Evolutionary conservation across 1,140 invertebrate species (phyloP), one percentile per base, ranked within the genome.

Genomic region (Drosophila bifasciata): DNA sequence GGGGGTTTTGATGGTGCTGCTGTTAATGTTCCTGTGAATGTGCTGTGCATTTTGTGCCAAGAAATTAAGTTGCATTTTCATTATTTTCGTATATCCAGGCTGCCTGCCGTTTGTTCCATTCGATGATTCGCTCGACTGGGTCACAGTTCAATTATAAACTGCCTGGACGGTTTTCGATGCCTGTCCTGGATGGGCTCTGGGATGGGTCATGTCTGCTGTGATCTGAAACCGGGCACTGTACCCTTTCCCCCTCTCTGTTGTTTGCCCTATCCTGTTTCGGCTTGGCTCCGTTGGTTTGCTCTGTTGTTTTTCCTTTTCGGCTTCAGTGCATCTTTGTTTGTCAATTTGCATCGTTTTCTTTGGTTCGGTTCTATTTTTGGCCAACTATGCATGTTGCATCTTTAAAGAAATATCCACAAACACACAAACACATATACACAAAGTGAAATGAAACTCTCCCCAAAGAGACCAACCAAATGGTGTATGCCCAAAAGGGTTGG

Each of bases 101-200:
- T 56, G 68, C 32, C 21, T n/a, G n/a, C n/a, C n/a, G n/a, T 40
- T 62, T 52, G 48, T 46, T 55, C 62, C 73, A 70, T 77, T 67
- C 77, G 80, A 88, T 88, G 80, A 88, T 88, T 39, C 74, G 83
- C 83, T 86, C 58, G 57, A 81, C 61, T 73, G 61, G 49, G 58
- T 63, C 59, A 83, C 66, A 88, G 83, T 88, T 86, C 81, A 86
- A 86, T 86, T 86, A 86, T 88, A 86, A 81, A 76, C 64, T 86
- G 66, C 67, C 63, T 49, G n/a, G 55, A 55, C 2, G 16, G 32
- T 3, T 4, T 3, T 32, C 8, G 28, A 11, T 11, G 11, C n/a
- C n/a, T 2, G 28, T 3, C 8, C 9, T 32, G 28, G 28, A 32
- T 8, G 8, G 25, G 28, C 7, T 32, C 8, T 9, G n/a, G 32